Base-by-base conservation (phyloP, 2,888 invertebrate species). In the Acrobasis repandana region DNA sequence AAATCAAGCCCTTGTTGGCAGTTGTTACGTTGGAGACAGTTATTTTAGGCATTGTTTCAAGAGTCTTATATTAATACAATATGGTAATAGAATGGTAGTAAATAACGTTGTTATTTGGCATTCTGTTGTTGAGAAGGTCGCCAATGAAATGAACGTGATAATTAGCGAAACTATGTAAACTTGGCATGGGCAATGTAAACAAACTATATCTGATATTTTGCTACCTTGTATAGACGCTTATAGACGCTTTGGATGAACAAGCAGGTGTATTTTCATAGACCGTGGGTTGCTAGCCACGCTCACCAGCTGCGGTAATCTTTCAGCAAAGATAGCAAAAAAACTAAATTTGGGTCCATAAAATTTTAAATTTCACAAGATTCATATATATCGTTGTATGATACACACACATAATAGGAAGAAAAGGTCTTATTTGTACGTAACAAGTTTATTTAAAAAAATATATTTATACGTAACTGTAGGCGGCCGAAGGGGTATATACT, bases 71-170 rank as follows among this genome's bases (percentile, higher is more conserved):
- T 15, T 48, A 58, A 54, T 56, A 46, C 20, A 9, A 9, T 11
- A 48, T 14, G 15, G 57, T 11, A 9, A 0, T 14, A 18, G 14
- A 15, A 48, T 14, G 15, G 57, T 11, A 9, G 0, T 14, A 18
- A 18, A 46, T 46, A 56, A 34, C 10, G 33, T 57, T 48, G 57
- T 34, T 49, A 18, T 50, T 58, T 58, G 58, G 49, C 49, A 58
- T 56, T 14, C 3, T 14, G 18, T 43, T 4, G 16, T 8, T 3
- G 10, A 38, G 18, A 14, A 34, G 54, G 20, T 11, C 38, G 54
- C 38, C 38, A 38, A 18, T 14, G 36, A 54, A 18, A 14, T 18
- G 38, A n/a, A 54, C 18, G 43, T 20, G 38, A 38, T 54, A 54
- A 54, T 38, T 18, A 43, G 38, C n/a, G 18, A 8, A 54, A 38